Evolutionary conservation across 35 echinoderm and acorn worm species (phyloP).

Genomic region (Anneissia japonica): DNA sequence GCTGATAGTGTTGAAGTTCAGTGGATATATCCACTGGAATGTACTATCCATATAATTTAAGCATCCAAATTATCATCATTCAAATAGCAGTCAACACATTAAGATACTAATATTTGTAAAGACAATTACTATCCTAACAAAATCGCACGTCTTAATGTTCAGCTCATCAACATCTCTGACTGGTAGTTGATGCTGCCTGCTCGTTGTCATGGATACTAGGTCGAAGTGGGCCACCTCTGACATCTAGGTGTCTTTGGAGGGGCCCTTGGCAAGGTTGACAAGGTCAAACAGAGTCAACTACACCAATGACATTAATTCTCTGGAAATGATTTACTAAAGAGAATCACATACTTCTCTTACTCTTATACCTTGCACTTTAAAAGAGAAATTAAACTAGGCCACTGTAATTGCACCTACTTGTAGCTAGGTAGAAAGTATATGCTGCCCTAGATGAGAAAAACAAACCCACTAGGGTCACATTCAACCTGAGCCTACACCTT

Average conservation of each 20-base stretch:
- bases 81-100: no score
- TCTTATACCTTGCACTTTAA: background rate
- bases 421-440: background rate
- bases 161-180: no score
- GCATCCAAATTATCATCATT: no score
- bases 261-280: background rate
- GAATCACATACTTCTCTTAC: background rate
- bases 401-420: background rate
- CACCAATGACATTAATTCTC: background rate
- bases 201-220: background rate
- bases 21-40: no score
- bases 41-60: no score
- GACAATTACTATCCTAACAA: no score
- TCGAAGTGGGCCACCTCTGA: background rate
- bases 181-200: background rate
- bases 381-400: background rate
- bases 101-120: no score
- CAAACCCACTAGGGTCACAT: background rate
- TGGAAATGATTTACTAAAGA: background rate
- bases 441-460: background rate
- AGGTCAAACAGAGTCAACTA: background rate
- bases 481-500: background rate
- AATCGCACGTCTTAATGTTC: no score
- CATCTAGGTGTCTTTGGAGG: background rate
- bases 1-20: no score